phyloP scores from a whole-genome alignment of 1,140 invertebrate species.

The Orchesella cincta region DNA sequence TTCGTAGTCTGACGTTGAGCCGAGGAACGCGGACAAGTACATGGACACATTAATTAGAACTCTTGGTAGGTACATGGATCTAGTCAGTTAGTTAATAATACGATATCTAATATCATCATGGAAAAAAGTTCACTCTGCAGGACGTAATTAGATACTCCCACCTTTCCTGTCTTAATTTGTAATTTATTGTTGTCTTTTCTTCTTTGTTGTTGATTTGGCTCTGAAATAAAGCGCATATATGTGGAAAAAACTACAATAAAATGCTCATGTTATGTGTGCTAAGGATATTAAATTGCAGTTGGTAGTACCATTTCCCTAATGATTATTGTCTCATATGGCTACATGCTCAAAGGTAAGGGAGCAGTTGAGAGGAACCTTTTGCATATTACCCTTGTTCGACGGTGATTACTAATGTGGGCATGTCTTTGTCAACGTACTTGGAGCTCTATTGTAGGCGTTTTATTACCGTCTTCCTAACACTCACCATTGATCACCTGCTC shows the following conservation, averaged over 20 bases:
- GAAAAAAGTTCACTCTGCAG: neutral
- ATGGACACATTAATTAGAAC: slow-evolving; percentile 1
- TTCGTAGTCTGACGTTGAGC: no score
- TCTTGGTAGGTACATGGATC: neutral
- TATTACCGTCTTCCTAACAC: no score
- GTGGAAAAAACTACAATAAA: neutral
- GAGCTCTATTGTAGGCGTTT: no score
- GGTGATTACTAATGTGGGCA: no score
- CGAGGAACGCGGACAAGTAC: no score
- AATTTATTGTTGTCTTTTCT: slow-evolving; percentile 5
- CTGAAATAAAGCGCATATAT: neutral
- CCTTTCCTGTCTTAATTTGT: slow-evolving; percentile 20
- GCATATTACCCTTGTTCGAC: no score
- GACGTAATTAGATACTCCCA: slow-evolving; percentile 18
- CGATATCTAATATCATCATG: neutral
- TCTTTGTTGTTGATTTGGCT: neutral
- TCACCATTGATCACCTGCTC: no score
- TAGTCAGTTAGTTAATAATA: neutral
- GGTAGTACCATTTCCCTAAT: neutral
- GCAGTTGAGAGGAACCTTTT: no score
- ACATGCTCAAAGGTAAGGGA: no score
- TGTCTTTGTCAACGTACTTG: no score
- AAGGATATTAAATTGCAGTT: slow-evolving; percentile 11
- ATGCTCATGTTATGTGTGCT: neutral
- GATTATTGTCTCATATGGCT: neutral